Percentiles rank a stretch among this genome's conserved stretches.
phyloP scores from a whole-genome alignment of 2,113 vertebrate genomes.

The Butorides virescens region DNA sequence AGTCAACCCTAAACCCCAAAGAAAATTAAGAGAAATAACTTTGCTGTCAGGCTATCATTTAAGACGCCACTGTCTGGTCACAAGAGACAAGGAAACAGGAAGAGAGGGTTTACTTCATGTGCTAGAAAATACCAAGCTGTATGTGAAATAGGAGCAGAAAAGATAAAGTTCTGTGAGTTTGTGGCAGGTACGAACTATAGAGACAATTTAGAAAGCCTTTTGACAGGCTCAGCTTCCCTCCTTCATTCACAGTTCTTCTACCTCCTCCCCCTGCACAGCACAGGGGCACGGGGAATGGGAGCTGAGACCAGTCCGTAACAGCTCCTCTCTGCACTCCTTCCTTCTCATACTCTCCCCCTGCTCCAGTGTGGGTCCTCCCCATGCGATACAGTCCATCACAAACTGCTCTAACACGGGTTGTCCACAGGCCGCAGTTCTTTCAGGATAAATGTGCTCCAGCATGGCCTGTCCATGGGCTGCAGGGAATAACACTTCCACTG shows the following conservation, averaged over 20 bases:
- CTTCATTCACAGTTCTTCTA: not conserved
- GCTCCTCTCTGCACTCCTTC: not conserved
- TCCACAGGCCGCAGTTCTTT: not conserved
- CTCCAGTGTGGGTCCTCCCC: not conserved
- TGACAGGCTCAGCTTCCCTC: not conserved
- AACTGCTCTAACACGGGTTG: not conserved
- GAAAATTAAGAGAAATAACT: not conserved
- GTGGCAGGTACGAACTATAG: not conserved
- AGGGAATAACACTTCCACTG: not conserved
- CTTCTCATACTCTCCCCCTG: not conserved
- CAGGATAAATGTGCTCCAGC: not conserved
- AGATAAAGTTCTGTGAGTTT: not conserved
- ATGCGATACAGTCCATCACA: not conserved
- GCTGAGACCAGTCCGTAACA: accelerated
- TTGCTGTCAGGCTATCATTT: not conserved
- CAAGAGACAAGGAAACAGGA: not conserved
- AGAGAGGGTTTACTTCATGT: not conserved
- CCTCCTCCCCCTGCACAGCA: accelerated
- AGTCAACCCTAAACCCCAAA: not conserved
- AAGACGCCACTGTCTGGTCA: not conserved
- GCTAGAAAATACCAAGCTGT: not conserved
- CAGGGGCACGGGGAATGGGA: not conserved
- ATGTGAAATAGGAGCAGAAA: not conserved
- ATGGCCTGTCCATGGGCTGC: too few species aligned
- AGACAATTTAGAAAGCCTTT: not conserved